Evolutionary conservation across 92 coral and sea anemone species (phyloP).

Genomic region (Muricea muricata): DNA sequence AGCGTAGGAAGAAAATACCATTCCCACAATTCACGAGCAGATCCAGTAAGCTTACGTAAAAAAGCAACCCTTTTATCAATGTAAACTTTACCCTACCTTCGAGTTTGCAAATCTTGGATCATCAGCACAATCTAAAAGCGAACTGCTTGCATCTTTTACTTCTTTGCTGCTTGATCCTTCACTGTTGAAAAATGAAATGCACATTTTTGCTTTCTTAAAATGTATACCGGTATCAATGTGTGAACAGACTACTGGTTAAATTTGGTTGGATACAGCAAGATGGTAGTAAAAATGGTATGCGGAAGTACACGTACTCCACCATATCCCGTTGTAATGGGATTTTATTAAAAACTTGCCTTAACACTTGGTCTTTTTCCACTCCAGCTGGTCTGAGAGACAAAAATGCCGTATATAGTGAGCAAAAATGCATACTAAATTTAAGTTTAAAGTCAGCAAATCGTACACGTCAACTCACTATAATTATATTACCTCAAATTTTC

Average conservation of each 20-base stretch:
- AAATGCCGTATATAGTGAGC: no score
- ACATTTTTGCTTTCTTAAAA: no score
- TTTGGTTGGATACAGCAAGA: background rate
- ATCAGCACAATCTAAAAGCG: constrained; percentile 80
- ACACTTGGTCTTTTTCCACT: constrained; percentile 48
- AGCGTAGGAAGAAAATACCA: no score
- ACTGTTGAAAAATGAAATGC: background rate
- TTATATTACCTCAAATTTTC: constrained; percentile 79
- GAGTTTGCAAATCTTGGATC: constrained; percentile 95
- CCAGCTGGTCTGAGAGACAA: background rate
- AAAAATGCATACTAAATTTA: background rate
- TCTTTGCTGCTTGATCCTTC: constrained; percentile 37
- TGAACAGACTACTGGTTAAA: no score
- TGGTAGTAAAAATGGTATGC: background rate
- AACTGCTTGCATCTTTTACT: constrained; percentile 79
- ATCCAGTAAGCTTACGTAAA: no score
- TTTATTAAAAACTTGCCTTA: background rate
- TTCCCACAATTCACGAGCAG: no score
- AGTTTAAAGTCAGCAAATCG: no score
- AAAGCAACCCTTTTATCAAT: no score
- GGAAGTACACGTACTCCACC: no score
- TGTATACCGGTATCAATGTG: no score
- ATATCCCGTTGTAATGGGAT: no score
- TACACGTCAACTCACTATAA: background rate
- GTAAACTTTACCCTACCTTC: constrained; percentile 55